Conservation (phyloP, 2,888 invertebrate species). For the Megaustenia siamemsis region DNA sequence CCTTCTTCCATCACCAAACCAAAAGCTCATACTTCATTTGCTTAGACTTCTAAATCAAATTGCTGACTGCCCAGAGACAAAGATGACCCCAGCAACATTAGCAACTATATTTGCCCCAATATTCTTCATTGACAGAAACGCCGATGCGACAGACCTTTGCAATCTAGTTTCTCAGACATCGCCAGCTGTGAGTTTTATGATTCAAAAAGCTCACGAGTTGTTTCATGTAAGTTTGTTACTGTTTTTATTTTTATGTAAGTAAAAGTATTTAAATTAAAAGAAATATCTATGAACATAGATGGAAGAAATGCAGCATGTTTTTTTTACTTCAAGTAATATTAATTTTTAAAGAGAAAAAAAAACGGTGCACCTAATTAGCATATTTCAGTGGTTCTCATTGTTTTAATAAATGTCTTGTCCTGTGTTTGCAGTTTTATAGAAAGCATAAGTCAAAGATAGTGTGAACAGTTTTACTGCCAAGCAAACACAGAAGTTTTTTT, state of each 20-base stretch:
- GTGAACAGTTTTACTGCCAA: too few relatives aligned
- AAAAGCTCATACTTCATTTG: constrained; percentile 28
- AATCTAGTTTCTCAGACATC: neutral
- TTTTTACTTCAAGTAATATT: too few relatives aligned
- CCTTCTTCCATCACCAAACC: constrained; percentile 33
- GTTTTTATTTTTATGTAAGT: too few relatives aligned
- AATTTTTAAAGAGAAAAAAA: too few relatives aligned
- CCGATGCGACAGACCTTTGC: constrained; percentile 21
- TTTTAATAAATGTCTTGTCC: too few relatives aligned
- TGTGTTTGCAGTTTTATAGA: too few relatives aligned
- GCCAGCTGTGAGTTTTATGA: constrained; percentile 49
- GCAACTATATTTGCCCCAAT: constrained; percentile 52
- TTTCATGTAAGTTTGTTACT: constrained; percentile 32
- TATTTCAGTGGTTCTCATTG: too few relatives aligned
- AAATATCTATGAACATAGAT: too few relatives aligned
- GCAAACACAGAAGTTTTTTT: too few relatives aligned
- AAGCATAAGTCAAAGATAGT: too few relatives aligned
- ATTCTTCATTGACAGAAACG: constrained; percentile 44
- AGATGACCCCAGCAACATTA: constrained; percentile 51
- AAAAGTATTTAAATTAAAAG: neutral
- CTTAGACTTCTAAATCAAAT: constrained; percentile 29
- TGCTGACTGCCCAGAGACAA: constrained; percentile 35
- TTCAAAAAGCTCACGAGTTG: constrained; percentile 40
- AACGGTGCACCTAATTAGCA: too few relatives aligned
- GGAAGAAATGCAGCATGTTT: too few relatives aligned